Percentiles rank a stretch among this genome's conserved stretches.
phyloP scores from a whole-genome alignment of 2,888 invertebrate species.

The Agrilus biguttatus region DNA sequence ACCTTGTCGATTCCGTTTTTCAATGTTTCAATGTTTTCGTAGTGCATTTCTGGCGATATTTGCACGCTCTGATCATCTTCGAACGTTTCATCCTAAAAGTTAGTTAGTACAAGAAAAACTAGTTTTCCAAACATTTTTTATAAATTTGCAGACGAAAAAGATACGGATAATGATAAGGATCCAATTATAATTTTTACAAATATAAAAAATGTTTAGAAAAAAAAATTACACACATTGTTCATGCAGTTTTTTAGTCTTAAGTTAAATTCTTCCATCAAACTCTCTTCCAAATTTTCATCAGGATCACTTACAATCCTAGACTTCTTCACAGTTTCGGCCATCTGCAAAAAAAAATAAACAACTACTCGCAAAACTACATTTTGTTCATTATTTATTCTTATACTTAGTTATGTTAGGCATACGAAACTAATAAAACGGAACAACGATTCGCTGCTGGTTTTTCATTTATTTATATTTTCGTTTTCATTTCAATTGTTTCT shows the following conservation, averaged over 20 bases:
- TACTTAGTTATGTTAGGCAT: no score
- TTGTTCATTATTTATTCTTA: no score
- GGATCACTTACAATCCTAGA: slow-evolving; percentile 32
- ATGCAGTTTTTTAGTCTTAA: slow-evolving; percentile 31
- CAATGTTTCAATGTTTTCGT: slow-evolving; percentile 17
- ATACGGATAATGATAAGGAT: not conserved
- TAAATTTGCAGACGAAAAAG: not conserved
- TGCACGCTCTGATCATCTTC: slow-evolving; percentile 9
- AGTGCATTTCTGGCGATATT: slow-evolving; percentile 11
- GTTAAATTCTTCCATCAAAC: slow-evolving; percentile 32
- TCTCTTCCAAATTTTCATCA: slow-evolving; percentile 28
- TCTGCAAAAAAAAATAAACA: slow-evolving; percentile 20
- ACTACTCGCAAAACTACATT: not conserved
- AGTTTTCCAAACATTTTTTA: no score
- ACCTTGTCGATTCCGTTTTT: slow-evolving; percentile 6
- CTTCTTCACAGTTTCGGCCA: slow-evolving; percentile 32
- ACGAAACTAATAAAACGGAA: no score
- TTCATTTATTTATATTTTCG: no score
- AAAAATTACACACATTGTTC: slow-evolving; percentile 28
- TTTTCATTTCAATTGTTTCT: not conserved
- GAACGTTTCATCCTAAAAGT: slow-evolving; percentile 25
- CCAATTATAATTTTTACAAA: not conserved
- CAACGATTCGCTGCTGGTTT: no score
- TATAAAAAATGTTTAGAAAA: slow-evolving; percentile 9
- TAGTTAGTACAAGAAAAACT: slow-evolving; percentile 12